A percentile compares a stretch with the other conserved stretches of the same genome.
Evolutionary conservation across 2,113 vertebrate genomes (phyloP).

Genomic region (Microtus richardsoni): DNA sequence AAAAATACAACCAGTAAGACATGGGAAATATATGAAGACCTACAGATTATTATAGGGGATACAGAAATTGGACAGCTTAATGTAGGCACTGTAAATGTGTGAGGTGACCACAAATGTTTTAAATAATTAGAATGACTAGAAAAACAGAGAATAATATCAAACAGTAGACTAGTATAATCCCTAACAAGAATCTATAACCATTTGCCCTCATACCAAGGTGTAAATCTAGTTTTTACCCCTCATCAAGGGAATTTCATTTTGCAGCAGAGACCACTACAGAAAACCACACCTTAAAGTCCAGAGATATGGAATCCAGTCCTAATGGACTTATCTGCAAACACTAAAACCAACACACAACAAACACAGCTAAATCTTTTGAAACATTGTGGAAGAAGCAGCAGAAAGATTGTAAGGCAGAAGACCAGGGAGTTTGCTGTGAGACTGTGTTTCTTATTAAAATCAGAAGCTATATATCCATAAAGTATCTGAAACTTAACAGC

Average conservation of each 20-base stretch:
- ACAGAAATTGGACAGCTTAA: background rate
- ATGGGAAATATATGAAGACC: background rate
- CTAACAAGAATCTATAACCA: background rate
- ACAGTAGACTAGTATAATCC: background rate
- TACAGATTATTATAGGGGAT: fast-evolving
- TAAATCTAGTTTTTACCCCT: background rate
- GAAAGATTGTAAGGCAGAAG: background rate
- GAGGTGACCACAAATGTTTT: background rate
- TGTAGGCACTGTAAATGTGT: background rate
- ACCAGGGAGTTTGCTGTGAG: background rate
- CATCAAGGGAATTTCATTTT: background rate
- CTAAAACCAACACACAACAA: too few relatives aligned
- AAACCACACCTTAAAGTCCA: background rate
- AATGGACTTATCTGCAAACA: background rate
- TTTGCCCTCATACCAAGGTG: background rate
- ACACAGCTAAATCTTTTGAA: background rate
- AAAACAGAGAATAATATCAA: background rate
- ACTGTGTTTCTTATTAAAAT: background rate
- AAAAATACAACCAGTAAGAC: background rate
- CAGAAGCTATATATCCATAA: background rate
- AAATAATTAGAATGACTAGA: background rate
- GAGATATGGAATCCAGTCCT: background rate
- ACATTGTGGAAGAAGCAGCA: background rate
- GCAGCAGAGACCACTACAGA: background rate
- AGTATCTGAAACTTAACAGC: background rate